Conservation (phyloP, 2,113 vertebrate species). For the Cyprinodon brontotheroides region DNA sequence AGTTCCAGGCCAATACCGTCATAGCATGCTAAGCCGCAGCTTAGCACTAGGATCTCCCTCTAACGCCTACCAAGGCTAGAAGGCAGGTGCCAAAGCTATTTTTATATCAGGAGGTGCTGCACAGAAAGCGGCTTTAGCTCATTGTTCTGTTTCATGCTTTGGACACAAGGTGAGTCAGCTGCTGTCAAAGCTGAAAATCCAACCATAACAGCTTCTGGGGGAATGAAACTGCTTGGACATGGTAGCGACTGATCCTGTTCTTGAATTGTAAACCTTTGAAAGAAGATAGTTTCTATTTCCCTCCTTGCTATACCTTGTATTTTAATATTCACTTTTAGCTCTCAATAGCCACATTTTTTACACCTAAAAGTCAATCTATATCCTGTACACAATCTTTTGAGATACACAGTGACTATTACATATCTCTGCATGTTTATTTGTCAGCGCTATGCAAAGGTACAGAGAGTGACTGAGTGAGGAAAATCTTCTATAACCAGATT, state of each 20-base stretch:
- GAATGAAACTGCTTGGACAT: slow-evolving; percentile 48
- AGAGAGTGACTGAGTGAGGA: slow-evolving; percentile 33
- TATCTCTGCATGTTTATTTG: background rate
- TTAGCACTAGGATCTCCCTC: slow-evolving; percentile 64
- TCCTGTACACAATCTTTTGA: background rate
- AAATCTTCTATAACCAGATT: slow-evolving; percentile 54
- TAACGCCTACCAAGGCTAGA: slow-evolving; percentile 54
- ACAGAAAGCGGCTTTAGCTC: slow-evolving; percentile 48
- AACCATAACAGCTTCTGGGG: slow-evolving; percentile 25
- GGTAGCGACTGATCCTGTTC: slow-evolving; percentile 48
- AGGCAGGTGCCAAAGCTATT: slow-evolving; percentile 67
- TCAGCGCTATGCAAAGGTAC: slow-evolving; percentile 38
- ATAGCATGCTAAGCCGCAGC: slow-evolving; percentile 65
- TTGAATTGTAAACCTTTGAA: background rate
- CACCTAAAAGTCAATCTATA: background rate
- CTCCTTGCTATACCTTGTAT: slow-evolving; percentile 1
- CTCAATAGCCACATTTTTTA: background rate
- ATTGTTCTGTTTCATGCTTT: slow-evolving; percentile 46
- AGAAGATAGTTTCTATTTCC: slow-evolving; percentile 10
- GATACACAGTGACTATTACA: background rate
- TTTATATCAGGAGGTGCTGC: slow-evolving; percentile 56
- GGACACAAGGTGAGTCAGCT: slow-evolving; percentile 58
- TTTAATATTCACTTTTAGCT: background rate
- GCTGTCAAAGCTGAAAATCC: slow-evolving; percentile 32
- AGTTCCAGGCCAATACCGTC: slow-evolving; percentile 62